phyloP scores from a whole-genome alignment of 1,140 invertebrate genomes.

The Centruroides sculpturatus region DNA sequence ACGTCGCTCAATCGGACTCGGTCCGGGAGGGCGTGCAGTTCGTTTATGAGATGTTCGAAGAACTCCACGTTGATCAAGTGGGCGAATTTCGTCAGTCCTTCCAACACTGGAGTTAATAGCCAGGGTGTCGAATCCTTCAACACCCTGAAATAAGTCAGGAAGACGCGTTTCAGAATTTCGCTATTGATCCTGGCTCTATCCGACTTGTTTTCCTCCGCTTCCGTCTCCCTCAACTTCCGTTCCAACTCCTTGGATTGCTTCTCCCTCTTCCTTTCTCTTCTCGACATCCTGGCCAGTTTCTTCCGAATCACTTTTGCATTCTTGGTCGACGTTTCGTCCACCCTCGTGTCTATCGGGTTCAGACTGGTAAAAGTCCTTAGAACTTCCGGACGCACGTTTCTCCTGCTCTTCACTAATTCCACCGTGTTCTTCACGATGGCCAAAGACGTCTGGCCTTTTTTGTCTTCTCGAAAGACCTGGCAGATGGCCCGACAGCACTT shows the following conservation, averaged over 20 bases:
- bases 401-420: constrained; percentile 58
- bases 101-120: constrained; percentile 47
- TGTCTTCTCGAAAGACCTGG: no score
- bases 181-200: constrained; percentile 63
- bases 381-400: constrained; percentile 51
- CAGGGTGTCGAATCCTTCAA: constrained; percentile 62
- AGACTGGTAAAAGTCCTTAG: constrained; percentile 59
- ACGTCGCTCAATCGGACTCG: constrained; percentile 41
- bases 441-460: no score
- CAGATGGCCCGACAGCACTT: no score
- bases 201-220: constrained; percentile 73
- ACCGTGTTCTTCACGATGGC: constrained; percentile 65
- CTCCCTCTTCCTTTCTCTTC: constrained; percentile 24
- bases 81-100: no score
- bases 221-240: constrained; percentile 75
- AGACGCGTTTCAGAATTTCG: constrained; percentile 79
- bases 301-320: constrained; percentile 24
- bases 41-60: constrained; percentile 78
- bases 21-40: constrained; percentile 53
- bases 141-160: constrained; percentile 86
- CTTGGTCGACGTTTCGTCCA: constrained; percentile 65
- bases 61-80: constrained; percentile 89
- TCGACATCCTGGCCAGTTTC: constrained; percentile 19
- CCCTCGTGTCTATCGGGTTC: no score
- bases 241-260: constrained; percentile 59